Evolutionary conservation across 2,113 vertebrate species (phyloP), one percentile per base, ranked within the genome.

Genomic region (Scalopus aquaticus): DNA sequence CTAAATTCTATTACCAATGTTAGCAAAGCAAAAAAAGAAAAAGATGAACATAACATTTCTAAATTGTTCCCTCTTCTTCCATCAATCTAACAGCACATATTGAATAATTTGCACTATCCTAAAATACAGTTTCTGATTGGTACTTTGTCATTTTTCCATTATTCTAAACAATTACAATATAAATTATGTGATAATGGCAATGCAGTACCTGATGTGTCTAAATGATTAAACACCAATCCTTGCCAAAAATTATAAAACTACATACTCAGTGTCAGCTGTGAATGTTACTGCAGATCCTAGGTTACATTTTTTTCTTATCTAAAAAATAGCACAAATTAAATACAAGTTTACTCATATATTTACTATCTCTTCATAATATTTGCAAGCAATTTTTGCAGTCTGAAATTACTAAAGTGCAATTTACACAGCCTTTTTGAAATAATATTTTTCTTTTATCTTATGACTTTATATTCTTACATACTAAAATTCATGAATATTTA

Each of bases 201-300:
- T 72, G 20, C 58, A 97, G 49, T 69, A 92, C 65, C 82, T 88
- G 64, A 94, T 90, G 9, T 95, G 92, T 97, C 89, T 94, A 95
- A 96, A 96, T 92, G 83, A 97, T 95, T 64, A 97, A 96, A 96
- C 35, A 67, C 35, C 46, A 64, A 35, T 94, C 54, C 49, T 82
- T 96, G 94, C 65, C 95, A 93, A 89, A 97, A 94, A 44, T 85
- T 91, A 88, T 93, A 49, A 96, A 95, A 67, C 22, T 30, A 82
- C 20, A 81, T 35, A 32, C 15, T 91, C 87, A 73, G n/a, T 90
- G 95, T 97, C 79, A 88, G n/a, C 67, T 94, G 51, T 77, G 44
- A 81, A 97, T 94, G 83, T 46, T 2, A 0, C 39, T 94, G 93
- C 30, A 72, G 8, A 65, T 96, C 46, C 62, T 91, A 10, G 35